Conservation (phyloP, 2,113 vertebrate species). For the Nothoprocta perdicaria region DNA sequence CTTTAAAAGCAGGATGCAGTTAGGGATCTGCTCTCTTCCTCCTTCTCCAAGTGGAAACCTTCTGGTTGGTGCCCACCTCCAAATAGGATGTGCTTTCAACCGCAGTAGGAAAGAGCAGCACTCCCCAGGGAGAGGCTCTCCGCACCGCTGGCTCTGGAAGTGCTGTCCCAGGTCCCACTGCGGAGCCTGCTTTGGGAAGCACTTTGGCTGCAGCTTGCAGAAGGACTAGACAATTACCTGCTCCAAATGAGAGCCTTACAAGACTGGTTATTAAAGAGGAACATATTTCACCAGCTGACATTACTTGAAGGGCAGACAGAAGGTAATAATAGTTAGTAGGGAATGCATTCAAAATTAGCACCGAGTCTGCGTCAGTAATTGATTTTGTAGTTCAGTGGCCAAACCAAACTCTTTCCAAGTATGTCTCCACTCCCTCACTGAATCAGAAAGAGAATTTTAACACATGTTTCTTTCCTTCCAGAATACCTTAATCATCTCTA, state of each 20-base stretch:
- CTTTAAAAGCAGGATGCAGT: fast-evolving
- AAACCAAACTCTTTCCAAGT: neutral
- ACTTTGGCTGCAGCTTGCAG: neutral
- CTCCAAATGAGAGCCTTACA: neutral
- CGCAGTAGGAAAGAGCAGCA: neutral
- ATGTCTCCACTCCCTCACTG: neutral
- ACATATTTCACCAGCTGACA: neutral
- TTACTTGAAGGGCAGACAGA: neutral
- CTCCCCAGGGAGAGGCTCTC: neutral
- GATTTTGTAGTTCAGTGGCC: neutral
- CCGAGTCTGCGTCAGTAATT: neutral
- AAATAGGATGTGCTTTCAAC: neutral
- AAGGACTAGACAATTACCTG: neutral
- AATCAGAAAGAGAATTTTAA: slow-evolving; percentile 19
- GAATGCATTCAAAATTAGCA: neutral
- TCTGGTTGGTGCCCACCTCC: neutral
- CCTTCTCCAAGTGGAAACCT: neutral
- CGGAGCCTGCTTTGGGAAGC: neutral
- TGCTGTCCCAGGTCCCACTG: neutral
- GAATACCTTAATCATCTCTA: neutral
- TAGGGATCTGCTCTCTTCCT: neutral
- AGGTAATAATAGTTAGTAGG: neutral
- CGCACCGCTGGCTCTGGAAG: neutral
- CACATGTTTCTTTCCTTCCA: neutral
- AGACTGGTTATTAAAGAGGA: neutral